Conservation (phyloP, 2,113 vertebrate genomes). For the Sceloporus tristichus region DNA sequence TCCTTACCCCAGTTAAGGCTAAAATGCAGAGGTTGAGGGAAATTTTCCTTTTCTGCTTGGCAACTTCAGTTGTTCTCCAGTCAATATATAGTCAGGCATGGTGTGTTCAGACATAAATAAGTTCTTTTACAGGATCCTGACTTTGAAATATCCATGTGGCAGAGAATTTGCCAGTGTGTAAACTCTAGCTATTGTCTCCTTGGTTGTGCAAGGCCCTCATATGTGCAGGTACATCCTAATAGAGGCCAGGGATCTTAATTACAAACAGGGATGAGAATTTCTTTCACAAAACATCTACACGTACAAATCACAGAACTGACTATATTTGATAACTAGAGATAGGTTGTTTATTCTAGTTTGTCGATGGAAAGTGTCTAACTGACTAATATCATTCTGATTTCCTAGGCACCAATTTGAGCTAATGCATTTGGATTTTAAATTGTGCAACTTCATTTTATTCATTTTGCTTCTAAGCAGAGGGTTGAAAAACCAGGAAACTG, state of each 20-base stretch:
- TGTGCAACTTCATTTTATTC: slow-evolving; percentile 28
- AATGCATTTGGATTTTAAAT: slow-evolving; percentile 53
- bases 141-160: not conserved
- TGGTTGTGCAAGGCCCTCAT: slow-evolving; percentile 44
- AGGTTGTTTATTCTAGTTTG: slow-evolving; percentile 23
- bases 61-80: not conserved
- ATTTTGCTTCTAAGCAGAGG: slow-evolving; percentile 28
- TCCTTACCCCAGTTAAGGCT: no score
- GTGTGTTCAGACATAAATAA: not conserved
- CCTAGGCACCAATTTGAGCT: slow-evolving; percentile 37
- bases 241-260: not conserved
- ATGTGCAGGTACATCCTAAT: not conserved
- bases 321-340: slow-evolving; percentile 37
- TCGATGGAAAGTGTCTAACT: slow-evolving; percentile 38
- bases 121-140: not conserved
- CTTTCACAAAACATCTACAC: not conserved
- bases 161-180: not conserved
- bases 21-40: no score
- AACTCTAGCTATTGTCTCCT: slow-evolving; percentile 42
- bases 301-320: no score
- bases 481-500: slow-evolving; percentile 8
- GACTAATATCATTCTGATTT: slow-evolving; percentile 33
- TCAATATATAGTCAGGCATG: not conserved
- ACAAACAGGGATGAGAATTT: not conserved
- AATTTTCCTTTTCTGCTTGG: no score